Base-by-base conservation (phyloP, 2,113 vertebrate species). In the Cathartes aura region DNA sequence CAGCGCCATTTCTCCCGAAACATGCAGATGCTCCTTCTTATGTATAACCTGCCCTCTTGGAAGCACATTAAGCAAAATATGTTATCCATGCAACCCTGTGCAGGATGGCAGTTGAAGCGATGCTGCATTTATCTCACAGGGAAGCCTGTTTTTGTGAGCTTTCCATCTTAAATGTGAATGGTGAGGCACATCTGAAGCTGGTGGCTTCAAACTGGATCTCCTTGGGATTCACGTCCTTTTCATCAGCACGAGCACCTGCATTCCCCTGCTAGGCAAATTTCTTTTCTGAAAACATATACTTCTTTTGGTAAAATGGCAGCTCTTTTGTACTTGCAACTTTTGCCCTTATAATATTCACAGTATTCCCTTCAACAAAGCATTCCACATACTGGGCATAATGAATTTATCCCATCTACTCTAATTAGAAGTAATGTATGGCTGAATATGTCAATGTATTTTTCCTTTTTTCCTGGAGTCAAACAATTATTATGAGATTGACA, bases 21-120 rank as follows among this genome's bases (percentile, higher is more conserved):
- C 26, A 53, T 7, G 47, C 27, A 53, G 64, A 60, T 58, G 8
- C 12, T 92, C 22, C 52, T 89, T 55, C 30, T 32, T 1, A 4
- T 5, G 27, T 7, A 14, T 29, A 48, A 53, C 32, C 26, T 62
- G 15, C 27, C 34, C 53, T 42, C 30, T 59, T 11, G 9, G 48
- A 75, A 66, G 27, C 36, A 38, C 5, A 0, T 38, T 18, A 32
- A 50, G 63, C 8, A 70, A 56, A 80, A 58, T 5, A 6, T 1
- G 8, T 5, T 30, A 3, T 4, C 70, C 12, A 3, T 19, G 26
- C 23, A 83, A 14, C 36, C 56, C 36, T 0, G 0, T 34, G 52
- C 72, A 92, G 86, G 60, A 27, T 13, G n/a, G 42, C 27, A 45
- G 34, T 0, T 48, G 32, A n/a, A 67, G 26, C 0, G 2, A 11